These are phyloP conservation scores for Peromyscus leucopus DNA, from an alignment of 2,113 vertebrate species.

Conservation along the genomic window DNA sequence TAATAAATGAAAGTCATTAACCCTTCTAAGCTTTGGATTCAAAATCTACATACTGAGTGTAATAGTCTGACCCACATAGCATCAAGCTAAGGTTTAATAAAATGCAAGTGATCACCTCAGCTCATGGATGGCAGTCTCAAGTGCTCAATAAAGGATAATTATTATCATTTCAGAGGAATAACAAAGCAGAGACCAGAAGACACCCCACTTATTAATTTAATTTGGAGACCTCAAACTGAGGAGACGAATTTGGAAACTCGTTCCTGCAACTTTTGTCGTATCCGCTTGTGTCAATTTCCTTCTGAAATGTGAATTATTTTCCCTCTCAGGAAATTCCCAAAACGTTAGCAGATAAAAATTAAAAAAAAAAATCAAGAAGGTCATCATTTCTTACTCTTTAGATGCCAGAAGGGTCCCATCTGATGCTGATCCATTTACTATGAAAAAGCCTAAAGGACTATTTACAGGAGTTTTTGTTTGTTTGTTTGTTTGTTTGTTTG, in stretches of 20 bases:
- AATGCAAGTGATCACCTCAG: background rate
- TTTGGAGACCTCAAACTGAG: background rate
- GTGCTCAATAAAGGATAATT: background rate
- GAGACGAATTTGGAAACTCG: rapidly evolving
- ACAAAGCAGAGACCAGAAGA: background rate
- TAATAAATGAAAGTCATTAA: background rate
- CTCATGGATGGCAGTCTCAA: background rate
- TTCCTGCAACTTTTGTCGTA: background rate
- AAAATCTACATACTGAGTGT: background rate
- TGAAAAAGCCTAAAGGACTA: background rate
- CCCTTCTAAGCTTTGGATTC: background rate
- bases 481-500: background rate
- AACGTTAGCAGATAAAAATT: background rate
- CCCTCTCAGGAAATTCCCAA: background rate
- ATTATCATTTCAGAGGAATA: background rate
- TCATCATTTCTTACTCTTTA: background rate
- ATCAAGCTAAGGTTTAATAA: background rate
- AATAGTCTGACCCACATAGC: background rate
- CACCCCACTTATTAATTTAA: background rate
- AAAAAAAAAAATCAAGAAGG: background rate
- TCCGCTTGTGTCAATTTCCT: background rate
- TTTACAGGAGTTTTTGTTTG: background rate
- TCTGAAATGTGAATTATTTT: constrained; percentile 21
- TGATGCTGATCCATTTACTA: background rate
- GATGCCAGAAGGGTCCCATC: background rate